Percentiles rank a stretch among this genome's conserved stretches.
Conservation (phyloP, 2,797 vertebrate genomes). For the Gobionotothen gibberifrons region DNA sequence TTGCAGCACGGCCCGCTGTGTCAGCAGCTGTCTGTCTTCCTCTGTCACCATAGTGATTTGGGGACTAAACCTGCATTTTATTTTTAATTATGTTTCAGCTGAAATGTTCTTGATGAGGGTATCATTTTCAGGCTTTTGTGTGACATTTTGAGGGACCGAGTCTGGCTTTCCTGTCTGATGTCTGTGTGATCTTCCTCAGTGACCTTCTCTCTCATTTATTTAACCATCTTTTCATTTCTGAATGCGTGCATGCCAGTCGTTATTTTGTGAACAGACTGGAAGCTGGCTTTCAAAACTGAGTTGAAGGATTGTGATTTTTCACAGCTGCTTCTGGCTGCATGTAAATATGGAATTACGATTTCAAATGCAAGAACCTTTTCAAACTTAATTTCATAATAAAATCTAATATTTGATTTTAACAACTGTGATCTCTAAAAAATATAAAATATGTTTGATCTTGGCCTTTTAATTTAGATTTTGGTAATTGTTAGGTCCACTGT, state of each 20-base stretch:
- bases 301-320: slow-evolving; percentile 35
- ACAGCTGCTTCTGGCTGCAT: slow-evolving; percentile 28
- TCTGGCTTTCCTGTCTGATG: slow-evolving; percentile 66
- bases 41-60: slow-evolving; percentile 76
- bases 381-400: not conserved
- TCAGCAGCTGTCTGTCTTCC: slow-evolving; percentile 81
- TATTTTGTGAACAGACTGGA: slow-evolving; percentile 45
- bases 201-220: slow-evolving; percentile 75
- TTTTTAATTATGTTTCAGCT: slow-evolving; percentile 76
- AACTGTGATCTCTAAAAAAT: not conserved
- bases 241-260: slow-evolving; percentile 36
- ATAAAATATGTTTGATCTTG: not conserved
- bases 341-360: slow-evolving; percentile 17
- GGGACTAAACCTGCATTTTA: slow-evolving; percentile 75
- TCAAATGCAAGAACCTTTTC: slow-evolving; percentile 19
- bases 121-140: slow-evolving; percentile 70
- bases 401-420: not conserved
- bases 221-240: slow-evolving; percentile 62
- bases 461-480: not conserved
- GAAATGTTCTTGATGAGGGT: slow-evolving; percentile 61
- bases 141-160: slow-evolving; percentile 64
- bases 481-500: not conserved
- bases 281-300: slow-evolving; percentile 28
- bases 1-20: slow-evolving; percentile 69
- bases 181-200: slow-evolving; percentile 61